Base-by-base conservation (phyloP, 1,140 invertebrate species). In the Pachypeltis micranthus region DNA sequence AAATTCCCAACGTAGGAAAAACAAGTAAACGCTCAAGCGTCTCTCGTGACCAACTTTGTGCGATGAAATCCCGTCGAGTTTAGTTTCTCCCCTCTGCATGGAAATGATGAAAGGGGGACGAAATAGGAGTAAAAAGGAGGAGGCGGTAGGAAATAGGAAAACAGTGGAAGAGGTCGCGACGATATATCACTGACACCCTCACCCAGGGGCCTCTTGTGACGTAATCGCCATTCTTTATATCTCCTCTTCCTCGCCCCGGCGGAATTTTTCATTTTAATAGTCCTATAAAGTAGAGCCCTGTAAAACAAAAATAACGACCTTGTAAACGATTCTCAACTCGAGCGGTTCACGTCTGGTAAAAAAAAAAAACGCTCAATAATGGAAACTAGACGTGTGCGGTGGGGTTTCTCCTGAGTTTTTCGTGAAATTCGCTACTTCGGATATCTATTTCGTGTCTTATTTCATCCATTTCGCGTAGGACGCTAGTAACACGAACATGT, bases 181-280 rank as follows among this genome's bases (percentile, higher is more conserved):
- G 54, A 56, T 56, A 56, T 56, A 56, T 56, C 54, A 56, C 54
- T 56, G 54, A 56, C 54, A 24, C 54, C 54, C 54, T 25, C 54
- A 56, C 19, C 24, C 31, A 39, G 31, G 54, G 54, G 54, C 54
- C 54, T 25, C 54, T 56, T 56, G 19, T 56, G 54, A 56, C 54
- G 54, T 56, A 56, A 56, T 56, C 54, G 25, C 54, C 54, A 56
- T 56, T 56, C 54, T 56, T 56, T 56, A 56, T 56, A 56, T 24
- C 54, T 25, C 54, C 54, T 39, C 31, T 39, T 25, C 25, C 25
- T 56, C 19, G 19, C 21, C 21, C 54, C 16, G 25, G 54, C 54
- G 21, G 21, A 24, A 56, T 56, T 24, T 56, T 25, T 56, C 54
- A 56, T 56, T 56, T 24, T 56, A 56, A 56, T 56, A 24, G 54